Conservation (phyloP, 2,888 invertebrate species). For the Aricia artaxerxes region DNA sequence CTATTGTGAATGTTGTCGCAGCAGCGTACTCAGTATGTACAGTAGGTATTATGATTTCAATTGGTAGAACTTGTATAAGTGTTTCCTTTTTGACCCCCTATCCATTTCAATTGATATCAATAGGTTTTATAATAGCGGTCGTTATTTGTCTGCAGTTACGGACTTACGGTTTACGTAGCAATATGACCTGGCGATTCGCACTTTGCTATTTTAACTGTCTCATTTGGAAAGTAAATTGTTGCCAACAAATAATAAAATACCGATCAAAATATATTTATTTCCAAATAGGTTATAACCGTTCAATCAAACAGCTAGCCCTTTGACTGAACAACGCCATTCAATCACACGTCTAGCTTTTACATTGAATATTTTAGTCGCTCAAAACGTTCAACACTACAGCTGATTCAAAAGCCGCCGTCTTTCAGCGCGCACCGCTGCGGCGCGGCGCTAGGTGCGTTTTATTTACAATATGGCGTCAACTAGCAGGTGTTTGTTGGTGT, state of each 20-base stretch:
- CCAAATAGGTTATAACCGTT: too few species aligned
- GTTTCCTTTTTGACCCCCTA: constrained; percentile 28
- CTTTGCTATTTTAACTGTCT: neutral
- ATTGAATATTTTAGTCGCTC: too few species aligned
- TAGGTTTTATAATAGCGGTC: constrained; percentile 5
- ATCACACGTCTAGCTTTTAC: too few species aligned
- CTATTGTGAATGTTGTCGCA: neutral
- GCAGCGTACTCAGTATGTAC: neutral
- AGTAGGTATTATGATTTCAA: neutral
- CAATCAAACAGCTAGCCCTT: too few species aligned
- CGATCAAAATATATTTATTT: neutral
- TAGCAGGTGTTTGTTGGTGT: too few species aligned
- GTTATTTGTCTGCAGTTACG: neutral
- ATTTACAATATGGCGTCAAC: too few species aligned
- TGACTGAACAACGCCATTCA: too few species aligned
- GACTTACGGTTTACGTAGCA: neutral
- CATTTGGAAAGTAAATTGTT: neutral
- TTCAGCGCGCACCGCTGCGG: too few species aligned
- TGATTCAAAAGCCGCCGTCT: too few species aligned
- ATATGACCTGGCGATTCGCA: neutral
- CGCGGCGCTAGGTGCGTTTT: too few species aligned
- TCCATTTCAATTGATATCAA: constrained; percentile 26
- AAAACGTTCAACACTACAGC: too few species aligned
- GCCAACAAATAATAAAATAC: neutral
- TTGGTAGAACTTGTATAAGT: constrained; percentile 22